Evolutionary conservation across 2,113 vertebrate species (phyloP).

Genomic region (Alosa alosa): DNA sequence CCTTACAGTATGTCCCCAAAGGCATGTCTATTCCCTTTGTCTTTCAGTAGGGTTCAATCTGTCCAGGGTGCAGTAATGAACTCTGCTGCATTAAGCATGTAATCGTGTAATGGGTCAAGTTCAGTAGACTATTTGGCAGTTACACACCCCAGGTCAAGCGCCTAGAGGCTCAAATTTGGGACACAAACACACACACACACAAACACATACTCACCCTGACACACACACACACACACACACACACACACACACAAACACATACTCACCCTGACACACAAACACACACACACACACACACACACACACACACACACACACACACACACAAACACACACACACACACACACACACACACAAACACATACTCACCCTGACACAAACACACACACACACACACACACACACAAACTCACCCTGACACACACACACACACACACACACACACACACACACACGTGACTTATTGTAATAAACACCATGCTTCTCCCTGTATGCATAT

Average conservation of each 20-base stretch:
- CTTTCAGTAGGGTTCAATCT: background rate
- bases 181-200: background rate
- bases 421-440: background rate
- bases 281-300: background rate
- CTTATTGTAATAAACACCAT: background rate
- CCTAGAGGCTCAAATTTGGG: background rate
- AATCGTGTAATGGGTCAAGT: background rate
- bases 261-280: background rate
- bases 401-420: background rate
- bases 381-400: background rate
- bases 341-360: background rate
- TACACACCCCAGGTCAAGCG: conserved; percentile 22
- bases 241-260: background rate
- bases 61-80: background rate
- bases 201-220: background rate
- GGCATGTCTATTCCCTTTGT: background rate
- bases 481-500: background rate
- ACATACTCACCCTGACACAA: background rate
- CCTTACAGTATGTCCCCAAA: background rate
- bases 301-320: background rate
- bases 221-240: conserved; percentile 2
- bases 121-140: background rate
- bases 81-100: background rate
- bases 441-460: conserved; percentile 2
- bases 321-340: conserved; percentile 7